Percentiles rank a stretch among this genome's conserved stretches.
Evolutionary conservation across 2,797 vertebrate genomes (phyloP).

Genomic region (Brachymystax lenok): DNA sequence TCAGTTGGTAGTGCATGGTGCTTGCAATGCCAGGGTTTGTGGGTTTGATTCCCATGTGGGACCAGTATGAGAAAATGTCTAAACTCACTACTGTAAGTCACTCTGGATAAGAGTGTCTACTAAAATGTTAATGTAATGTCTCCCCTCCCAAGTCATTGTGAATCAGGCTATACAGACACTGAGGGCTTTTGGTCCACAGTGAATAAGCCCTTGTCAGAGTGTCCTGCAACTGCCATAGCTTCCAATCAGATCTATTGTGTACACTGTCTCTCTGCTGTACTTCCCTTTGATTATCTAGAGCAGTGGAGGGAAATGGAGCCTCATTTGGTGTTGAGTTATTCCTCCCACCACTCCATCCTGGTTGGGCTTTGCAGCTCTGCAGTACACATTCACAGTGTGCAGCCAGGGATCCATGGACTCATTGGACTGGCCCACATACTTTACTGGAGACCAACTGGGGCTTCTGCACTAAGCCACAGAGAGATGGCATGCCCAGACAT

Average conservation of each 20-base stretch:
- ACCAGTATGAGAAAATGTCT: too few relatives aligned
- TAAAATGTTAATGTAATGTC: background rate
- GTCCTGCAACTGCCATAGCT: slow-evolving; percentile 6
- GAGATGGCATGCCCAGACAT: background rate
- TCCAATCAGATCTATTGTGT: background rate
- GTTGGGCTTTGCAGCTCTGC: background rate
- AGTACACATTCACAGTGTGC: background rate
- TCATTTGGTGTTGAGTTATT: background rate
- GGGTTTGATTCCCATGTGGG: too few relatives aligned
- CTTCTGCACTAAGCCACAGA: background rate
- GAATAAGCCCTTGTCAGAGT: slow-evolving; percentile 19
- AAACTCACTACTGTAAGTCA: too few relatives aligned
- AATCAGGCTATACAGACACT: slow-evolving; percentile 43
- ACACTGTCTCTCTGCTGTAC: background rate
- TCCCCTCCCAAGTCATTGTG: slow-evolving; percentile 9
- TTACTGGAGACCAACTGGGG: background rate
- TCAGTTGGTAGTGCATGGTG: too few relatives aligned
- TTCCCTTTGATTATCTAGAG: background rate
- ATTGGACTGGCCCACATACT: background rate
- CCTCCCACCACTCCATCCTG: background rate
- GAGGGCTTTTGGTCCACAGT: slow-evolving; percentile 41
- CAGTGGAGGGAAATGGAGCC: background rate
- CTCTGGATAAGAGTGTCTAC: too few relatives aligned
- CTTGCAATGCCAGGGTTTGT: too few relatives aligned
- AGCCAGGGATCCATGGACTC: background rate